phyloP scores from a whole-genome alignment of 2,797 vertebrate genomes.

The Momotus momota region DNA sequence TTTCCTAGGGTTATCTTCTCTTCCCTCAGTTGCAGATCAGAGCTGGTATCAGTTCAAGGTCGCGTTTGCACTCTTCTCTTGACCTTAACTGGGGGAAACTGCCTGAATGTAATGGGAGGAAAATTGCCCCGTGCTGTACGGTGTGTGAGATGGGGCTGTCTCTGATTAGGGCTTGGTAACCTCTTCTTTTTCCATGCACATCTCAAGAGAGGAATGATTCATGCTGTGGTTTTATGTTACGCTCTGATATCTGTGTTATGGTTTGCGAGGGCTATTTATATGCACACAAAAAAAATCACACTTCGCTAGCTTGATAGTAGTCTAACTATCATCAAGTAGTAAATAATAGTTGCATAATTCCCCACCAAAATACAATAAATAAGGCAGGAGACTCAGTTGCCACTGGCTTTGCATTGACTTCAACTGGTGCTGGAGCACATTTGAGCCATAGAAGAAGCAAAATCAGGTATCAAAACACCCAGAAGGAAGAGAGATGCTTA shows the following conservation, averaged over 20 bases:
- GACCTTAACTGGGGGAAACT: background rate
- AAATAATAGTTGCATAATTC: conserved; percentile 77
- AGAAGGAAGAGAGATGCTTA: background rate
- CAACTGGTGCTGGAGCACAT: background rate
- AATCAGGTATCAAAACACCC: conserved; percentile 57
- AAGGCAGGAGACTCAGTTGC: background rate
- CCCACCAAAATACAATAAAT: conserved; percentile 62
- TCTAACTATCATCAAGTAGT: conserved; percentile 67
- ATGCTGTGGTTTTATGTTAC: conserved; percentile 45
- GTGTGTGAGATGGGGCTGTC: background rate
- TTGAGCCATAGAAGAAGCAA: conserved; percentile 41
- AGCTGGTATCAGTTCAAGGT: background rate
- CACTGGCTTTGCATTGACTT: conserved; percentile 16
- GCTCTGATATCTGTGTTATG: conserved; percentile 47
- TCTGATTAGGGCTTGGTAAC: background rate
- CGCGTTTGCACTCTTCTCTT: background rate
- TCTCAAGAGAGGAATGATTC: conserved; percentile 43
- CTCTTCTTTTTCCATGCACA: conserved; percentile 16
- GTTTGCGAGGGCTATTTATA: conserved; percentile 71
- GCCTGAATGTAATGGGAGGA: background rate
- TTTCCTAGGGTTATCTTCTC: background rate
- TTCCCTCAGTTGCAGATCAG: background rate
- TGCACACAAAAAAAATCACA: conserved; percentile 57
- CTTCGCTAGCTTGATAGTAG: conserved; percentile 72
- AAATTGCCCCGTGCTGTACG: background rate